Conservation (phyloP, 2,797 vertebrate genomes). For the Ibycter americanus region DNA sequence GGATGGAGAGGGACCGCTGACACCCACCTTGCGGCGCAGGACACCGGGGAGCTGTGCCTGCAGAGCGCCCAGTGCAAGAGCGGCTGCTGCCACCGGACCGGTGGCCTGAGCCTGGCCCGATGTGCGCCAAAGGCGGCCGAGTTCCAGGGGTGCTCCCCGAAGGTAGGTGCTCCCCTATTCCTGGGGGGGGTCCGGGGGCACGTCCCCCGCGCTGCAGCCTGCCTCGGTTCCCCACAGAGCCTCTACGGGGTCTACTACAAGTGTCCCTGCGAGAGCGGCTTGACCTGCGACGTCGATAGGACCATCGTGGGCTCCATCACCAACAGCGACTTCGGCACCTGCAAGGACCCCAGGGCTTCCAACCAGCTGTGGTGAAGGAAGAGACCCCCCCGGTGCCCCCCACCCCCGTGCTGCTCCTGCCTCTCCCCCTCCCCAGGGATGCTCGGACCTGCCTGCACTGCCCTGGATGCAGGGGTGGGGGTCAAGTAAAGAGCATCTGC, state of each 20-base stretch:
- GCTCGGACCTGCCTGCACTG: background rate
- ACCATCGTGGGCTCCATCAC: constrained; percentile 77
- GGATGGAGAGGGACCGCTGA: background rate
- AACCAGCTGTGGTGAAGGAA: background rate
- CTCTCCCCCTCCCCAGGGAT: background rate
- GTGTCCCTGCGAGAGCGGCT: constrained; percentile 81
- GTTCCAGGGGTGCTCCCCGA: constrained; percentile 70
- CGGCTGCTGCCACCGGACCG: constrained; percentile 56
- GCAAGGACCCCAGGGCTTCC: constrained; percentile 39
- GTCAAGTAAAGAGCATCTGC: background rate
- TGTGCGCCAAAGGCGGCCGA: constrained; percentile 69
- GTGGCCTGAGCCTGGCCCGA: constrained; percentile 65
- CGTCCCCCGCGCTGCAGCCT: accelerated
- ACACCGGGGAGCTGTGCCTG: constrained; percentile 74
- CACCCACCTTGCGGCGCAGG: constrained; percentile 3
- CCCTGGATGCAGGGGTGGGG: accelerated
- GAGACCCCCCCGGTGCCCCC: too few species aligned
- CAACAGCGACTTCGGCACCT: constrained; percentile 78
- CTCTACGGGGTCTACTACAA: constrained; percentile 77
- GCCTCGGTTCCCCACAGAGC: constrained; percentile 53
- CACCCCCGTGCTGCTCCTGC: too few species aligned
- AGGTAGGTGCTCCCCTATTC: constrained; percentile 35
- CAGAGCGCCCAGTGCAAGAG: constrained; percentile 79
- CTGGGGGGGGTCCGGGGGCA: accelerated
- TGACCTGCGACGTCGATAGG: constrained; percentile 72